Conservation (phyloP, 2,797 vertebrate genomes). For the Antrozous pallidus region DNA sequence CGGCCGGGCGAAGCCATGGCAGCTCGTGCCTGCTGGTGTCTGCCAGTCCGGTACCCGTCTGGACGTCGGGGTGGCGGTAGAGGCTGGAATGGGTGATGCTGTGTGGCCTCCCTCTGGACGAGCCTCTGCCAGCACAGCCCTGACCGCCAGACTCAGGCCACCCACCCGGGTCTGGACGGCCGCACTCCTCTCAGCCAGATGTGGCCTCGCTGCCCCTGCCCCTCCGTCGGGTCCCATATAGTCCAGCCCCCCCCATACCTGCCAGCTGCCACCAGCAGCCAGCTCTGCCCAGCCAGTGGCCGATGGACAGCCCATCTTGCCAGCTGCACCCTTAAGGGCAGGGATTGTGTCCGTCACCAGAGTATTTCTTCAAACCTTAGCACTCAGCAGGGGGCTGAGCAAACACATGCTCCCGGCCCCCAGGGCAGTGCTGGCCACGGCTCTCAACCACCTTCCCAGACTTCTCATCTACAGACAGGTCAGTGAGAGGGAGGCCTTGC, state of each 20-base stretch:
- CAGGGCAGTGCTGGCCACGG: neutral
- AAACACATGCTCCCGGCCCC: rapidly evolving
- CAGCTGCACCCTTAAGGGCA: neutral
- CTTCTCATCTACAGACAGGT: neutral
- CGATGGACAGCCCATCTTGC: neutral
- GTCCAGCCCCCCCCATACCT: neutral
- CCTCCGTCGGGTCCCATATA: neutral
- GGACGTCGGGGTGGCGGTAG: neutral
- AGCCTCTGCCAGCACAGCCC: neutral
- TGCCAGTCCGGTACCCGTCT: neutral
- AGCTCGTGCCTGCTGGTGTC: neutral
- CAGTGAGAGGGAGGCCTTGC: neutral
- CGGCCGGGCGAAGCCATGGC: neutral
- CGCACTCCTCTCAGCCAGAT: neutral
- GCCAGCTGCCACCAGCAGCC: neutral
- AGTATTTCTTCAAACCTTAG: neutral
- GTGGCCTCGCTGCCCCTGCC: too few relatives aligned
- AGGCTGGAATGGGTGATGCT: neutral
- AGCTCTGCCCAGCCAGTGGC: neutral
- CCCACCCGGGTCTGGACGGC: neutral
- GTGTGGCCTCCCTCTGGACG: neutral
- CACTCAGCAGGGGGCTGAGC: neutral
- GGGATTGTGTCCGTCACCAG: too few relatives aligned
- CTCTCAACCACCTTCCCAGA: neutral
- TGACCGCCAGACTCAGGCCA: neutral